phyloP scores from a whole-genome alignment of 2,797 vertebrate species.

The Hozukius guyotensis region DNA sequence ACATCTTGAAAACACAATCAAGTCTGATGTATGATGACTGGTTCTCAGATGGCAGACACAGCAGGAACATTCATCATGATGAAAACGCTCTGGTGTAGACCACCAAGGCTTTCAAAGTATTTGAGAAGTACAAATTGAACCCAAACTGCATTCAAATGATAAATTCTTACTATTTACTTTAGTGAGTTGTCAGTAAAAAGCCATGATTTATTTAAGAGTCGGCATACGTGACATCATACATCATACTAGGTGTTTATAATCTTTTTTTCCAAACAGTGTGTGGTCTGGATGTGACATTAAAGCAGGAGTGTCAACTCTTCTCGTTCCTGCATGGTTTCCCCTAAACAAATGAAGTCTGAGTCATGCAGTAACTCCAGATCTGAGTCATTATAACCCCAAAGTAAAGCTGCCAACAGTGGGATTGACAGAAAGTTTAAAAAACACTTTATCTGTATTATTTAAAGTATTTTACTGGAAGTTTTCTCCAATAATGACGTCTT shows the following conservation, averaged over 20 bases:
- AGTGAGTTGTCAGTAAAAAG: background rate
- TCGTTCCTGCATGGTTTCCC: constrained; percentile 23
- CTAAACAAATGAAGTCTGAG: constrained; percentile 44
- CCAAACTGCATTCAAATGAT: constrained; percentile 1
- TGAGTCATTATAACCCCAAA: constrained; percentile 3
- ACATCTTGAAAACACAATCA: constrained; percentile 1
- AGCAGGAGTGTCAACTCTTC: constrained; percentile 5
- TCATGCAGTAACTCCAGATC: constrained; percentile 24
- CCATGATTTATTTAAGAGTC: background rate
- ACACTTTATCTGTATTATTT: background rate
- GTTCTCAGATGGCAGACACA: background rate
- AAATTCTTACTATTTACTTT: background rate
- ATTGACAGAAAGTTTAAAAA: background rate
- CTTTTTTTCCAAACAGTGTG: constrained; percentile 25
- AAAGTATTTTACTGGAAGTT: background rate
- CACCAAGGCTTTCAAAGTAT: background rate
- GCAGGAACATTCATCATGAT: background rate
- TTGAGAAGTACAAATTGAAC: background rate
- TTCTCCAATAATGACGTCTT: background rate
- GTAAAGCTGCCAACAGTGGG: background rate
- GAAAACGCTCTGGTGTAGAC: background rate
- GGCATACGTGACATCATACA: background rate
- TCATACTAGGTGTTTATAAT: constrained; percentile 13
- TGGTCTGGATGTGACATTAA: constrained; percentile 53
- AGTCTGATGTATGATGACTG: background rate